Percentiles rank a stretch among this genome's conserved stretches.
Evolutionary conservation across 2,888 invertebrate species (phyloP).

Genomic region (Tetheella fluctuosa): DNA sequence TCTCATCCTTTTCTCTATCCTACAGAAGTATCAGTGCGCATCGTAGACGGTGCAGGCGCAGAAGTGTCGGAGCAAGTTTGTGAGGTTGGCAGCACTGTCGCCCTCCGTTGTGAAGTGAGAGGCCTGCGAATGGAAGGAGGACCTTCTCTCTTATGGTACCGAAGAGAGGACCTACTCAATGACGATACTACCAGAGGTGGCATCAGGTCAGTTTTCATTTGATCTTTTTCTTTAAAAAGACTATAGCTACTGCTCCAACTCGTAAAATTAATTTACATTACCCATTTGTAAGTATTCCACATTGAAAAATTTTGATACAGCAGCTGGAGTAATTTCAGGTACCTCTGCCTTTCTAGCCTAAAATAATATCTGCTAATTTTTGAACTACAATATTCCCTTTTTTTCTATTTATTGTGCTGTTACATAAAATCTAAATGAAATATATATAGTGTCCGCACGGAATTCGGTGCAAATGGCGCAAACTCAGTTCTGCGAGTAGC

Average conservation of each 20-base stretch:
- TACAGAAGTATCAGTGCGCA: conserved; percentile 76
- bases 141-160: conserved; percentile 74
- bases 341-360: no score
- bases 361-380: no score
- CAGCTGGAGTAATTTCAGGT: no score
- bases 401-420: no score
- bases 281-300: no score
- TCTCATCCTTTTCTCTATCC: conserved; percentile 10
- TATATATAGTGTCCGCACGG: conserved; percentile 78
- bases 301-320: no score
- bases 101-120: conserved; percentile 73
- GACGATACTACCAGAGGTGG: conserved; percentile 79
- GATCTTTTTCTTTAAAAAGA: no score
- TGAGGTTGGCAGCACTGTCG: conserved; percentile 76
- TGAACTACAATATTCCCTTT: no score
- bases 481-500: conserved; percentile 76
- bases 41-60: conserved; percentile 77
- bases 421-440: no score
- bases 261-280: no score
- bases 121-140: conserved; percentile 78
- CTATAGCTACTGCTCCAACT: no score
- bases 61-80: conserved; percentile 75
- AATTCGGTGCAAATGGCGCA: conserved; percentile 75
- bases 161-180: conserved; percentile 69
- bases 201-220: conserved; percentile 57